Evolutionary conservation across 2,888 invertebrate genomes (phyloP), one percentile per base, ranked within the genome.

Genomic region (Oligia latruncula): DNA sequence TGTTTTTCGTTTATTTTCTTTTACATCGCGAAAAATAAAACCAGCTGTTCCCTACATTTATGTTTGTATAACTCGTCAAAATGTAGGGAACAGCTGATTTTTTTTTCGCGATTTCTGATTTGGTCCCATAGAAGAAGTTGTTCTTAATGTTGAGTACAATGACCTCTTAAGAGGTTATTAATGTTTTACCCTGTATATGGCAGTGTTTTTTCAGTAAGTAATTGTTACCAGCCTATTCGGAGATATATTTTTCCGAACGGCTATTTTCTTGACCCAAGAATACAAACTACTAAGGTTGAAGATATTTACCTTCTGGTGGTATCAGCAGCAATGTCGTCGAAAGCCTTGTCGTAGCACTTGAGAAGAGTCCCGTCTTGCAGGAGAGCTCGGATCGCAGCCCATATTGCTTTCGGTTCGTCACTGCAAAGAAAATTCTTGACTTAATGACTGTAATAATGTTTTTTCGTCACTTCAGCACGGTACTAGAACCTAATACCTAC

Each of bases 251-350:
- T 29, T 29, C 29, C 2, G 2, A 29, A 6, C 29, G 29, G 29
- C 6, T 62, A 62, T 29, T 29, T 62, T 62, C n/a, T 4, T n/a
- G 29, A 29, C 4, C 5, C 15, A 62, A 60, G 5, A 4, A 5
- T 60, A 60, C 11, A 62, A 62, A 62, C 29, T 29, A 64, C 29
- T 17, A 2, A 64, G 11, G 3, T 60, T 29, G n/a, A 4, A 60
- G n/a, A 60, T 0, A 35, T 64, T 64, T 64, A 96, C 96, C 96
- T 94, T 77, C 94, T 90, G 0, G 95, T 95, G 6, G 92, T 89
- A 70, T 96, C 96, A 62, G 93, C 91, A 3, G 96, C 94, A 23
- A 97, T 96, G 0, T 94, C 94, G 71, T 96, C 95, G 78, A 96
- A 96, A 0, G 92, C 94, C 72, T 92, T 90, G 43, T 95, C 94